Conservation (phyloP, 2,797 vertebrate species). For the Pipistrellus pygmaeus region DNA sequence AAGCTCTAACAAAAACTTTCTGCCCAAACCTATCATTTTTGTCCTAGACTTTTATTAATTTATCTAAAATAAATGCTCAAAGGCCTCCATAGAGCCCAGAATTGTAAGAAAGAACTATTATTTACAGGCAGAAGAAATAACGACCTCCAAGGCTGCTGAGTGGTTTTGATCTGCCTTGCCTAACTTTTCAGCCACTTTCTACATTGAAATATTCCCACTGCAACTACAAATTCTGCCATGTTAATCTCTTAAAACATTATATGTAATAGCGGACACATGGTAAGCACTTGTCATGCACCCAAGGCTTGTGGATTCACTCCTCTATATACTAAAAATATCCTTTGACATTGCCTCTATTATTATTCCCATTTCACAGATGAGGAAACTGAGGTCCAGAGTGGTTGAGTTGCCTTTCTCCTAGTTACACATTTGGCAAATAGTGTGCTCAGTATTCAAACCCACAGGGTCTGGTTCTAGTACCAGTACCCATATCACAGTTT, state of each 20-base stretch:
- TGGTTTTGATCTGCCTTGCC: background rate
- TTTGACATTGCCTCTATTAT: background rate
- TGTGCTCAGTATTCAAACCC: background rate
- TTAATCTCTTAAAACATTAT: background rate
- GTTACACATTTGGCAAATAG: background rate
- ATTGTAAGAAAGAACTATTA: slow-evolving; percentile 29
- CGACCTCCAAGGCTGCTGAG: background rate
- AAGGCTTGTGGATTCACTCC: background rate
- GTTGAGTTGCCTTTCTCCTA: background rate
- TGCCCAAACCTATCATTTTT: background rate
- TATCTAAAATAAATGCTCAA: background rate
- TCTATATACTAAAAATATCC: background rate
- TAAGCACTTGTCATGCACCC: background rate
- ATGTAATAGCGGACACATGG: background rate
- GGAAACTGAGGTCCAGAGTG: background rate
- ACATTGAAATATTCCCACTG: background rate
- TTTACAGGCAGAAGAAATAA: background rate
- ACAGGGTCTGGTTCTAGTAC: background rate
- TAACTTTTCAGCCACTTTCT: slow-evolving; percentile 4
- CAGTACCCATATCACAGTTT: background rate
- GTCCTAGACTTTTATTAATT: background rate
- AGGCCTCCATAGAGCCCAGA: background rate
- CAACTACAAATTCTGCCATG: background rate
- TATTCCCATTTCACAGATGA: slow-evolving; percentile 8
- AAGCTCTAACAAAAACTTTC: background rate